Evolutionary conservation across 2,797 vertebrate species (phyloP).

Genomic region (Falco concolor): DNA sequence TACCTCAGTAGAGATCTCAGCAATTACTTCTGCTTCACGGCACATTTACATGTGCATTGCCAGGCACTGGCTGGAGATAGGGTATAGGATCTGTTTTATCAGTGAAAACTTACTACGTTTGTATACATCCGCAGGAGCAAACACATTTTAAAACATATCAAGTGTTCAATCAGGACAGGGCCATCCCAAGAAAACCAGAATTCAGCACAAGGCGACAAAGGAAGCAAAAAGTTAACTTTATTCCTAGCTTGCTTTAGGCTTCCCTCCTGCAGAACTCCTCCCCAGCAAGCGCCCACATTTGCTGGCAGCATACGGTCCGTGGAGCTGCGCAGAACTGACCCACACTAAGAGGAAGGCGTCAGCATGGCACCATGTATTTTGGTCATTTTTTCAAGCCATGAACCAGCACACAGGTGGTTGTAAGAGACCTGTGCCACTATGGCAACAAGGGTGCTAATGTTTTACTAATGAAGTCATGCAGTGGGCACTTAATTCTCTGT

Average conservation of each 20-base stretch:
- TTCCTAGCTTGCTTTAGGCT: background rate
- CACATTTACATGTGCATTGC: background rate
- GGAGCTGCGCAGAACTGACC: background rate
- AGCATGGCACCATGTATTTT: background rate
- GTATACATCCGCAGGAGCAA: background rate
- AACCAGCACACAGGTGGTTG: background rate
- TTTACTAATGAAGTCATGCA: background rate
- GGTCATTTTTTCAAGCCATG: background rate
- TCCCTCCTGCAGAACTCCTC: background rate
- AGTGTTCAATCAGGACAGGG: background rate
- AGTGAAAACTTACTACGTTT: background rate
- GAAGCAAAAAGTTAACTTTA: background rate
- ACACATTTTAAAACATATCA: background rate
- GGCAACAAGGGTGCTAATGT: background rate
- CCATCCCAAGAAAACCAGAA: background rate
- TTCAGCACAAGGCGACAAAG: background rate
- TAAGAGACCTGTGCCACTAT: background rate
- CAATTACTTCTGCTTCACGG: slow-evolving; percentile 7
- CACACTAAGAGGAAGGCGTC: background rate
- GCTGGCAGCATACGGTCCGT: too few species aligned
- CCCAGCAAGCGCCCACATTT: background rate
- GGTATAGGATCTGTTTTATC: background rate
- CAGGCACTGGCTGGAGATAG: background rate
- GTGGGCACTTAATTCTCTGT: background rate
- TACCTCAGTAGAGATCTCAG: slow-evolving; percentile 8